Evolutionary conservation across 2,797 vertebrate genomes (phyloP), one percentile per base, ranked within the genome.

Genomic region (Rhyacichthys aspro): DNA sequence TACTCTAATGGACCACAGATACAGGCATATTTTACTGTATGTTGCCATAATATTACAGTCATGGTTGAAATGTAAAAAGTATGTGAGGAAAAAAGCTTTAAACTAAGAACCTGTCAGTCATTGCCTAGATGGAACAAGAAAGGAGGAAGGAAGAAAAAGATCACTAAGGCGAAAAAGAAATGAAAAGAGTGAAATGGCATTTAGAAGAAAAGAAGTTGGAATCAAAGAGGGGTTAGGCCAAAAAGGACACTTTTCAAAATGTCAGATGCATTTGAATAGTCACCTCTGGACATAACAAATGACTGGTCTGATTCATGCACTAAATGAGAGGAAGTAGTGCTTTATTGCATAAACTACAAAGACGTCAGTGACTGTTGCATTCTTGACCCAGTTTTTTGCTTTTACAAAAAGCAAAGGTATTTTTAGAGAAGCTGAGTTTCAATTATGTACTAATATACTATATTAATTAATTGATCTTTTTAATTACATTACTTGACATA

Each of bases 201-300:
- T 85, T 78, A 36, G 66, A 81, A 57, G 78, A 66, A 74, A 72
- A 59, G 62, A 57, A 49, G 39, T 11, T 1, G 42, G 28, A 38
- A 70, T 81, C 73, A 43, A 65, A 70, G 76, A 58, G 32, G 59
- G 72, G 63, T 52, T 37, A 58, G 46, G 33, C 37, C 66, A 80
- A 74, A 85, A 76, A 61, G 75, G 62, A 81, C 70, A 74, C 74
- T 82, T 84, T 74, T 48, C 53, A 18, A 88, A 88, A 88, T 85
- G 86, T 81, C 81, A 86, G 33, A 36, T 74, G 55, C 76, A 71
- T 78, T 60, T 79, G 56, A 78, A 75, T 75, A 72, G 72, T 78
- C 70, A 81, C 71, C 69, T 69, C 44, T 79, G 45, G 44, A 70
- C 61, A 49, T 49, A 38, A 67, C 32, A 75, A 79, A 83, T 72